These are phyloP conservation scores for Synanthedon myopaeformis DNA, from an alignment of 2,888 invertebrate genomes.

Conservation along the genomic window DNA sequence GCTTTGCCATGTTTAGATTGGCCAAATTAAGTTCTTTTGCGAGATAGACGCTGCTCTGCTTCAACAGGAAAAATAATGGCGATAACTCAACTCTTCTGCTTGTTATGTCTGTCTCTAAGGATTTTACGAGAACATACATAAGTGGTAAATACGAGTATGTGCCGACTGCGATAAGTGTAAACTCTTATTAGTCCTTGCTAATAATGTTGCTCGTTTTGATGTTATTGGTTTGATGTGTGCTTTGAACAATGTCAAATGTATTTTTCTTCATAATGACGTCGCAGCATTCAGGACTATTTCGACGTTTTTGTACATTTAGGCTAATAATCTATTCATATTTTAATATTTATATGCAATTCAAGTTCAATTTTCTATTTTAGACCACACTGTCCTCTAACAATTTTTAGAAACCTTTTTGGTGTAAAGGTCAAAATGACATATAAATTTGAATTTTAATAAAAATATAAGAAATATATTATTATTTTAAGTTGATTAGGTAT, in stretches of 20 bases:
- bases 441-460: too few relatives aligned
- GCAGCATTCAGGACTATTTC: background rate
- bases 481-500: too few relatives aligned
- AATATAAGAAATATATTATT: too few relatives aligned
- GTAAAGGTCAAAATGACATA: too few relatives aligned
- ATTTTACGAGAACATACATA: conserved; percentile 7
- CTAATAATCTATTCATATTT: too few relatives aligned
- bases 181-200: background rate
- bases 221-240: background rate
- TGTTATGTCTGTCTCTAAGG: conserved; percentile 14
- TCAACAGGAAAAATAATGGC: conserved; percentile 43
- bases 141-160: conserved; percentile 7
- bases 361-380: too few relatives aligned
- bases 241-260: background rate
- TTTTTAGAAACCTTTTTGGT: too few relatives aligned
- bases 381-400: too few relatives aligned
- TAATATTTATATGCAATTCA: too few relatives aligned
- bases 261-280: too few relatives aligned
- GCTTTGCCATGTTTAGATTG: conserved; percentile 51
- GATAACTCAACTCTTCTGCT: conserved; percentile 42
- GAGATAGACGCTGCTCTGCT: conserved; percentile 24
- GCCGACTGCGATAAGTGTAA: background rate
- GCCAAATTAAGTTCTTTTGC: conserved; percentile 46
- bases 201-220: background rate
- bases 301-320: background rate